Conservation (phyloP, 2,888 invertebrate genomes). For the Callosobruchus maculatus region DNA sequence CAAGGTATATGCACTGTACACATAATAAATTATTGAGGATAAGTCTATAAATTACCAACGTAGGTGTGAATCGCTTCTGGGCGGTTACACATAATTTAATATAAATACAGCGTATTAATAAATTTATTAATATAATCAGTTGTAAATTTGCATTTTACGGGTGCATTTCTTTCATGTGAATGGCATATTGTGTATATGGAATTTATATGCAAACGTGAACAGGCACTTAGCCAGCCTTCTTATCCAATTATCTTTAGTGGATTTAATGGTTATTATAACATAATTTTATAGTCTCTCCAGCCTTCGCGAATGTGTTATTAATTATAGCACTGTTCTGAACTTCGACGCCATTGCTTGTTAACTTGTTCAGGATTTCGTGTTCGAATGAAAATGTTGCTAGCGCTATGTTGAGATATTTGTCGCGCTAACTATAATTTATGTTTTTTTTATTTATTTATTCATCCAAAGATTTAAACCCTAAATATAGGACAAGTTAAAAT, state of each 20-base stretch:
- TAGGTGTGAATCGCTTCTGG: conserved; percentile 18
- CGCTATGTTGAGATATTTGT: too few species aligned
- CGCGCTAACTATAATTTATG: too few species aligned
- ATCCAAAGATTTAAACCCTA: too few species aligned
- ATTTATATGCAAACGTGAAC: neutral
- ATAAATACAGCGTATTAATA: neutral
- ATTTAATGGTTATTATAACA: neutral
- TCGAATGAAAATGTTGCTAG: too few species aligned
- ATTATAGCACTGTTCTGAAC: neutral
- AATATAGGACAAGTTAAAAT: too few species aligned
- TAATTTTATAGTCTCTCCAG: neutral
- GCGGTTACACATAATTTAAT: conserved; percentile 15
- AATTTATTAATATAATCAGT: neutral
- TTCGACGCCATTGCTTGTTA: too few species aligned
- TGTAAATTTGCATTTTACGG: neutral
- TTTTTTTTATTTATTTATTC: too few species aligned
- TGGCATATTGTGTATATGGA: neutral
- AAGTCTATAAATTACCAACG: neutral
- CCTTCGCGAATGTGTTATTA: neutral
- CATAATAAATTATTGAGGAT: neutral
- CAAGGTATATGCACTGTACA: neutral
- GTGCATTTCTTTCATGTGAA: neutral
- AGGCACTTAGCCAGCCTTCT: neutral
- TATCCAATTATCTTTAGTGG: neutral
- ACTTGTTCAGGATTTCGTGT: too few species aligned